These are phyloP conservation scores for Dicaeum eximium DNA, from an alignment of 2,113 vertebrate genomes.

Conservation along the genomic window DNA sequence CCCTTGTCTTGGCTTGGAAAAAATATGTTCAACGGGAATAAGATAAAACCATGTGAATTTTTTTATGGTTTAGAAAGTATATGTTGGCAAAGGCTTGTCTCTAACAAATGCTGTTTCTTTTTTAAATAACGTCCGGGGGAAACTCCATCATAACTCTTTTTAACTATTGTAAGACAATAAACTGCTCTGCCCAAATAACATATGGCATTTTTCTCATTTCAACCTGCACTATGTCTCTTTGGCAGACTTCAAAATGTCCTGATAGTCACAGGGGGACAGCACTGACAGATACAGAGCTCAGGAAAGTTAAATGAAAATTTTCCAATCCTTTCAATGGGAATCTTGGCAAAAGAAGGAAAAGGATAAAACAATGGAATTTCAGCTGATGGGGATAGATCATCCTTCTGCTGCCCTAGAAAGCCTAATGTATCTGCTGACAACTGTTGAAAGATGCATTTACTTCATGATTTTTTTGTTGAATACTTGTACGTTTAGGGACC, in stretches of 20 bases:
- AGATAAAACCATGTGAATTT: neutral
- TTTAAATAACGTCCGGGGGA: conserved; percentile 7
- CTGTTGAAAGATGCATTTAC: neutral
- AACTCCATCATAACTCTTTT: conserved; percentile 11
- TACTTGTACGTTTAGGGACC: neutral
- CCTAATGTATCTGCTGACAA: neutral
- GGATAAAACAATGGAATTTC: neutral
- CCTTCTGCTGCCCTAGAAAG: neutral
- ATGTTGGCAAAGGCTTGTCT: conserved; percentile 31
- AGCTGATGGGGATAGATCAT: neutral
- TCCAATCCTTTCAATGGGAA: neutral
- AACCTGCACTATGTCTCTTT: neutral
- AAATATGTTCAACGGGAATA: conserved; percentile 14
- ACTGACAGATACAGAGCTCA: neutral
- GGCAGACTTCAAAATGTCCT: neutral
- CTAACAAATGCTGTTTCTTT: neutral
- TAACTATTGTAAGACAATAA: neutral
- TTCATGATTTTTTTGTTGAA: neutral
- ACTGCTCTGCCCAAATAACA: neutral
- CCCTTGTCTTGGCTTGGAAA: conserved; percentile 21
- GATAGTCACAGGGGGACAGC: neutral
- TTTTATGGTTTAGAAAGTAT: conserved; percentile 11
- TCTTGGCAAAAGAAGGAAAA: neutral
- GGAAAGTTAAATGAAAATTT: conserved; percentile 11
- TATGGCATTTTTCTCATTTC: conserved; percentile 11